Conservation (phyloP, 2,113 vertebrate species). For the Pelvicachromis taeniatus region DNA sequence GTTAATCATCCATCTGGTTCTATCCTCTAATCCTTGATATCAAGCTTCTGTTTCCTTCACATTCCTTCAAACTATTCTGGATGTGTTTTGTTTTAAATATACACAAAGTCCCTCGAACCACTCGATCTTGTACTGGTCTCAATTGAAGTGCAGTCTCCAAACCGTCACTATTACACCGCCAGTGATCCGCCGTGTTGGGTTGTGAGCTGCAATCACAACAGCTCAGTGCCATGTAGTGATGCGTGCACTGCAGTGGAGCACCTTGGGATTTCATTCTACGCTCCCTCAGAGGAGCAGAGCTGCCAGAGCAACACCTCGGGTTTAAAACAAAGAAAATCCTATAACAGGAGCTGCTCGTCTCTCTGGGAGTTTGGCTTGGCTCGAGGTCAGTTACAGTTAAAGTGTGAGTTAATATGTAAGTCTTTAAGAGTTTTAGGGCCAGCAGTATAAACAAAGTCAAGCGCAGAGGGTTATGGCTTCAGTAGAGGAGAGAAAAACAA, state of each 20-base stretch:
- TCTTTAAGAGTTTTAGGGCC: conserved; percentile 3
- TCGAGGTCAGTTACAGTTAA: not conserved
- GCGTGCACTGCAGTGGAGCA: not conserved
- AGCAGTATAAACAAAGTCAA: conserved; percentile 2
- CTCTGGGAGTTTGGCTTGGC: not conserved
- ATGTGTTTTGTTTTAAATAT: not conserved
- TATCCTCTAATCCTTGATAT: not conserved
- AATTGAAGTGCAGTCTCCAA: not conserved
- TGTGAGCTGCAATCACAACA: not conserved
- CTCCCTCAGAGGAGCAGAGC: conserved; percentile 22
- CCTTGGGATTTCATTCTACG: conserved; percentile 1
- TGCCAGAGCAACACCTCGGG: not conserved
- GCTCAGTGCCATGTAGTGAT: not conserved
- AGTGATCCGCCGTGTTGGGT: not conserved
- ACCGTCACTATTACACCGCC: not conserved
- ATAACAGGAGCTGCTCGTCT: not conserved
- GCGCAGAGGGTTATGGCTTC: not conserved
- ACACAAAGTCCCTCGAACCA: not conserved
- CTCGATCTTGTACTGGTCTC: not conserved
- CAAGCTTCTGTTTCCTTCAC: not conserved
- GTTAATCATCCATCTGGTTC: conserved; percentile 22
- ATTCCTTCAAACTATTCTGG: not conserved
- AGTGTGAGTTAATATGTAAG: conserved; percentile 42
- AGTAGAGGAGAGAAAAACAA: not conserved
- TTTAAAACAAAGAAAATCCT: not conserved